Percentiles rank a stretch among this genome's conserved stretches.
Conservation (phyloP, 2,888 invertebrate genomes). For the Lasioglossum calceatum region DNA sequence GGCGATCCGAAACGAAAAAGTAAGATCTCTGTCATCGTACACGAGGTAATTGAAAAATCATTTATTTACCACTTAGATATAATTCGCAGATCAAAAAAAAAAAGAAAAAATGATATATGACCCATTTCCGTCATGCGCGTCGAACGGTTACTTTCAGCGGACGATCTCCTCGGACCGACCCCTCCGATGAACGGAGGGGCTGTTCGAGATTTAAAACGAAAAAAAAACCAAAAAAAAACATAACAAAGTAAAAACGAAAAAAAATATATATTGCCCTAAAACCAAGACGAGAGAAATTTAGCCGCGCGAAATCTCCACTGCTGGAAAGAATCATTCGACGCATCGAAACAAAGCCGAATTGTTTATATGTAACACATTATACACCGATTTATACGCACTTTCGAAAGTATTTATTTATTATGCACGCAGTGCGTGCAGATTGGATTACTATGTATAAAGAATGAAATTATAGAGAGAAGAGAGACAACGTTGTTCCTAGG, state of each 20-base stretch:
- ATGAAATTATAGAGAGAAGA: constrained; percentile 41
- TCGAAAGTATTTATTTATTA: constrained; percentile 72
- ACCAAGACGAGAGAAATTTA: constrained; percentile 7
- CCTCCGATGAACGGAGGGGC: constrained; percentile 18
- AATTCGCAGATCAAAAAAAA: constrained; percentile 59
- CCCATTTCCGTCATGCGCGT: constrained; percentile 56
- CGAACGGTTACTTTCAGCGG: constrained; percentile 52
- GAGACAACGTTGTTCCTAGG: constrained; percentile 62
- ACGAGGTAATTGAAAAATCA: constrained; percentile 40
- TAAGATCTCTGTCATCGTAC: constrained; percentile 34
- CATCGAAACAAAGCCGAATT: constrained; percentile 61
- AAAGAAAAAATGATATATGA: constrained; percentile 1
- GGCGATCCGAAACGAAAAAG: constrained; percentile 32
- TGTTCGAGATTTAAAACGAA: not conserved
- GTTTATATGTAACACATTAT: constrained; percentile 69
- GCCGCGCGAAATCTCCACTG: constrained; percentile 1
- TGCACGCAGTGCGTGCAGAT: constrained; percentile 66
- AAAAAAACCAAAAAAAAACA: not conserved
- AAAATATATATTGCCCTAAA: constrained; percentile 9
- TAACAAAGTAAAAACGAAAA: not conserved
- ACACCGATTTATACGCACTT: constrained; percentile 74
- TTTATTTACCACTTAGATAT: constrained; percentile 50
- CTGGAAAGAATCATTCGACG: constrained; percentile 53
- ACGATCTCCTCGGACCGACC: constrained; percentile 13
- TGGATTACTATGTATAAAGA: constrained; percentile 61